Evolutionary conservation across 2,888 invertebrate genomes (phyloP), one percentile per base, ranked within the genome.

Genomic region (Megastigmus dorsalis): DNA sequence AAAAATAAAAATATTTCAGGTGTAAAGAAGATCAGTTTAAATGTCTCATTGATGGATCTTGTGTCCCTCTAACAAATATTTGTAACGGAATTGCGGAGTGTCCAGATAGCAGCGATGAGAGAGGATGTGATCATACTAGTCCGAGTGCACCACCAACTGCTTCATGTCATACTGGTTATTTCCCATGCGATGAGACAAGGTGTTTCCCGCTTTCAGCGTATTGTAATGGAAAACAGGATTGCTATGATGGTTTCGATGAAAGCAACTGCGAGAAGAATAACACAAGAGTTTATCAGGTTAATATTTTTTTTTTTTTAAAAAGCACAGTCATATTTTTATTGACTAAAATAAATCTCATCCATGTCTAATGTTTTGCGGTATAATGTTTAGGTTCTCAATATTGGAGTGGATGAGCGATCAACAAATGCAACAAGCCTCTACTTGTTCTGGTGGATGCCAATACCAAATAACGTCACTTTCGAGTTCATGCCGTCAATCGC

Each of bases 211-310:
- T 91, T 18, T 88, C 89, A 0, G 88, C 90, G 60, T 88, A 91
- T 36, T 96, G 95, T 85, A 92, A 96, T 84, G 92, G 92, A 0
- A 90, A 90, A 9, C 88, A 89, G 41, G 93, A 95, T 81, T 96
- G 96, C 83, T 90, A 90, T 76, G 95, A 95, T 82, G 92, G 92
- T 9, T 91, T 90, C 52, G 96, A 96, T 83, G 96, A 96, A 85
- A 83, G 84, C 2, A 91, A 93, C 85, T 94, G 94, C 78, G 83
- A 84, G 6, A 86, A 85, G 13, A 89, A 90, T 30, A 89, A 87
- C 36, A 83, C 88, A 0, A 84, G 89, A 79, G 88, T 89, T 4
- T 89, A 89, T 78, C 90, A 90, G 78, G 85, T 84, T 71, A 81
- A 73, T 23, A 33, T 30, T 33, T 33, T 10, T 26, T 50, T 4